Conservation (phyloP, 2,888 invertebrate species). For the Plagodis pulveraria region DNA sequence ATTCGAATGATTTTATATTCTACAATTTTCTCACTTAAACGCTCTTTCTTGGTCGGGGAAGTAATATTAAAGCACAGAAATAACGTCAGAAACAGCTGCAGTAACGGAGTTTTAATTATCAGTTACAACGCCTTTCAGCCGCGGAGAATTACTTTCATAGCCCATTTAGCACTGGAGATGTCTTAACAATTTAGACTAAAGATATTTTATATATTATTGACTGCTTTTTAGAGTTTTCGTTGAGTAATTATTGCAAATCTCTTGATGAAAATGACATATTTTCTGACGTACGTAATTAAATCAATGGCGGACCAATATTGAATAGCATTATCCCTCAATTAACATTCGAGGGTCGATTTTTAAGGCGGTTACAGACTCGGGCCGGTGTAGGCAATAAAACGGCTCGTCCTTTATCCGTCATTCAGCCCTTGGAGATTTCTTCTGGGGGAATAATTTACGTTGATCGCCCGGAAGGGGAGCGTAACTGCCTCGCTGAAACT, state of each 20-base stretch:
- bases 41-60: conserved; percentile 61
- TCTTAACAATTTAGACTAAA: conserved; percentile 68
- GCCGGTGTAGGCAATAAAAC: conserved; percentile 80
- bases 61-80: conserved; percentile 70
- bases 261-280: conserved; percentile 40
- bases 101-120: conserved; percentile 80
- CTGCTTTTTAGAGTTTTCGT: conserved; percentile 40
- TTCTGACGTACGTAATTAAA: conserved; percentile 61
- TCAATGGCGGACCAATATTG: conserved; percentile 66
- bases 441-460: conserved; percentile 84
- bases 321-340: conserved; percentile 81
- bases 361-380: conserved; percentile 70
- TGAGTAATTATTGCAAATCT: conserved; percentile 16
- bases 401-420: conserved; percentile 83
- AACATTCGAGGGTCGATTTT: conserved; percentile 78
- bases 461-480: conserved; percentile 81
- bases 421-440: conserved; percentile 83
- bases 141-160: conserved; percentile 76
- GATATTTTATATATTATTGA: conserved; percentile 60
- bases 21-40: conserved; percentile 58
- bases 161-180: conserved; percentile 70
- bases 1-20: conserved; percentile 44
- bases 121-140: conserved; percentile 77
- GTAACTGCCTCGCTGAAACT: conserved; percentile 83
- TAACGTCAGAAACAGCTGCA: conserved; percentile 77